These are phyloP conservation scores for Ochropleura plecta DNA, from an alignment of 2,888 invertebrate genomes.

Conservation along the genomic window DNA sequence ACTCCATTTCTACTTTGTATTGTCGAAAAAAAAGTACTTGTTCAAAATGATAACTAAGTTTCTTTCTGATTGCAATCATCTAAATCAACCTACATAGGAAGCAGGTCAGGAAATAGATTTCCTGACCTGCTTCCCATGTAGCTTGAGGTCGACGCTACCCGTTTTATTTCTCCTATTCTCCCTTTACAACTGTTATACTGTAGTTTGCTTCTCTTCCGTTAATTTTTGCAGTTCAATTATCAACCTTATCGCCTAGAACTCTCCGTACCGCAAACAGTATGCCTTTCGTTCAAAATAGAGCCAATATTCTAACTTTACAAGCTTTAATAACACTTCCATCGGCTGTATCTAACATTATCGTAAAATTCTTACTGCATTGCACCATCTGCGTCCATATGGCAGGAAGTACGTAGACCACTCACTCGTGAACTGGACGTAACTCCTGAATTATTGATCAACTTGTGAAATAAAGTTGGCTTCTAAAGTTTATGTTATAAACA, in stretches of 20 bases:
- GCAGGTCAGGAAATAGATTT: too few species aligned
- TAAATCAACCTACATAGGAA: too few species aligned
- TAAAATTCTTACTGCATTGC: slow-evolving; percentile 46
- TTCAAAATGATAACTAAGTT: background rate
- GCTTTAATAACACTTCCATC: background rate
- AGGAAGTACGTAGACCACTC: slow-evolving; percentile 36
- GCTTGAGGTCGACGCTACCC: background rate
- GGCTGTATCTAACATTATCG: background rate
- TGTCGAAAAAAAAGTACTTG: background rate
- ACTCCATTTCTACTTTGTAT: too few species aligned
- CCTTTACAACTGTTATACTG: background rate
- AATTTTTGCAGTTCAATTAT: background rate
- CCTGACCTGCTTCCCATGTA: background rate
- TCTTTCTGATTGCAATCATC: background rate
- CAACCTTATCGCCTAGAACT: background rate
- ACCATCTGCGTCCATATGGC: slow-evolving; percentile 33
- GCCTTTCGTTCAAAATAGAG: background rate
- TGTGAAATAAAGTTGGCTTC: slow-evolving; percentile 46
- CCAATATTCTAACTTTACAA: background rate
- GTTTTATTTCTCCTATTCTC: background rate
- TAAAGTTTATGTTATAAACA: slow-evolving; percentile 40
- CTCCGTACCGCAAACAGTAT: background rate
- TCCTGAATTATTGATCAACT: slow-evolving; percentile 57
- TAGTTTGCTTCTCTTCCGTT: background rate
- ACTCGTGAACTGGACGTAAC: slow-evolving; percentile 37